Evolutionary conservation across 2,797 vertebrate species (phyloP).

Genomic region (Ctenochaetus hawaiiensis): DNA sequence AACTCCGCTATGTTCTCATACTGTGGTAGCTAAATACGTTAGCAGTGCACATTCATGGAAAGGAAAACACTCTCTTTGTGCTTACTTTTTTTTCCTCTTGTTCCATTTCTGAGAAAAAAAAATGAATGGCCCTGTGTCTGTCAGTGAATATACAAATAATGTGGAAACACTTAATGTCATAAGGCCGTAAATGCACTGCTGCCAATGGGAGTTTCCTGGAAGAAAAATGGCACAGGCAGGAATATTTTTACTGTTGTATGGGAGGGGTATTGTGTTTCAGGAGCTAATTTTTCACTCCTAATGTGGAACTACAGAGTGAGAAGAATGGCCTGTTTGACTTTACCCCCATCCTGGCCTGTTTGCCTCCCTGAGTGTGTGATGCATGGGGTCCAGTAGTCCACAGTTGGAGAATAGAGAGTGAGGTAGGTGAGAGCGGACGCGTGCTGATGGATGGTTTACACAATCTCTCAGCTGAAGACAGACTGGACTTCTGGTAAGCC

Average conservation of each 20-base stretch:
- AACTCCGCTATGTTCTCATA: conserved; percentile 47
- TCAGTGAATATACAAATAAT: conserved; percentile 52
- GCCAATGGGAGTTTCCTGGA: conserved; percentile 52
- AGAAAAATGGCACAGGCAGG: conserved; percentile 46
- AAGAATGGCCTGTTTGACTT: conserved; percentile 50
- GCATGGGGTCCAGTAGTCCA: conserved; percentile 40
- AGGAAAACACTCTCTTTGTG: conserved; percentile 71
- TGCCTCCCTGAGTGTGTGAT: conserved; percentile 44
- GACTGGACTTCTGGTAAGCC: conserved; percentile 57
- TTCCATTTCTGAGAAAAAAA: conserved; percentile 50
- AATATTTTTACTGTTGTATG: conserved; percentile 45
- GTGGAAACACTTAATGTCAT: conserved; percentile 58
- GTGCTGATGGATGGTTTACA: conserved; percentile 52
- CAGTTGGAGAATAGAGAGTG: conserved; percentile 40
- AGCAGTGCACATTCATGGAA: conserved; percentile 61
- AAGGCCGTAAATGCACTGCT: conserved; percentile 46
- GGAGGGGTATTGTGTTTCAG: conserved; percentile 37
- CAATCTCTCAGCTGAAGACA: conserved; percentile 55
- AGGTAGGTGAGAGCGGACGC: conserved; percentile 54
- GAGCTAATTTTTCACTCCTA: conserved; percentile 69
- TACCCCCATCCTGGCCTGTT: conserved; percentile 29
- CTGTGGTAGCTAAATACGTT: conserved; percentile 44
- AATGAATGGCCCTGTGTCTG: conserved; percentile 69
- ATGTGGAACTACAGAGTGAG: conserved; percentile 72
- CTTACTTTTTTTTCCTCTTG: conserved; percentile 43